These are phyloP conservation scores for Morus bassanus DNA, from an alignment of 2,797 vertebrate genomes.

Conservation along the genomic window DNA sequence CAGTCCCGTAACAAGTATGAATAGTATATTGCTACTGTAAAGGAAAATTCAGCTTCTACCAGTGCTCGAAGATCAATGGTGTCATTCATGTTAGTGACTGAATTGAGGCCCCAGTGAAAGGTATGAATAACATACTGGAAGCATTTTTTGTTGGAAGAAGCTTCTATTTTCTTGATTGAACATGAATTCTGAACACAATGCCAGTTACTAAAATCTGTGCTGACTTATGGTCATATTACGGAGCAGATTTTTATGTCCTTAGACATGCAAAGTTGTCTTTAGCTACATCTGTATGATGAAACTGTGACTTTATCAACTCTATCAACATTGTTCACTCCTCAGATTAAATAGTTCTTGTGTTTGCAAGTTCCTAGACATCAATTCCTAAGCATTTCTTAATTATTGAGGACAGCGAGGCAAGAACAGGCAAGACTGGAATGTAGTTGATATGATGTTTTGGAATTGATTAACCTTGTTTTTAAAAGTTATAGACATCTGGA, in stretches of 20 bases:
- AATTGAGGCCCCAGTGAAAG: neutral
- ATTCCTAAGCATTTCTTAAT: neutral
- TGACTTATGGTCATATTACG: neutral
- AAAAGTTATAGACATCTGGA: neutral
- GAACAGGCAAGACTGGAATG: neutral
- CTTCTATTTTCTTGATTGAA: neutral
- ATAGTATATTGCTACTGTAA: neutral
- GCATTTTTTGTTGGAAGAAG: neutral
- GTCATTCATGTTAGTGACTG: neutral
- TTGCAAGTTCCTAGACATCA: neutral
- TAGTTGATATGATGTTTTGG: rapidly evolving
- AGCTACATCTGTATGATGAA: neutral
- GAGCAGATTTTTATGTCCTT: neutral
- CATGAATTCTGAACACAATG: neutral
- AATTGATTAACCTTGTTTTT: neutral
- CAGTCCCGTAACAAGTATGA: neutral
- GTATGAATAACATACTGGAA: neutral
- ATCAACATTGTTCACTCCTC: rapidly evolving
- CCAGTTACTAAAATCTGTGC: neutral
- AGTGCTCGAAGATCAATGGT: neutral
- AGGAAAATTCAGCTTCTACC: neutral
- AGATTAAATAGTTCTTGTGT: neutral
- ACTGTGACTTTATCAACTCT: neutral
- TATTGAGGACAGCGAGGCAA: neutral
- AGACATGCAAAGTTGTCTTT: neutral